Percentiles rank a stretch among this genome's conserved stretches.
Evolutionary conservation across 2,888 invertebrate genomes (phyloP).

Genomic region (Diaphora mendica): DNA sequence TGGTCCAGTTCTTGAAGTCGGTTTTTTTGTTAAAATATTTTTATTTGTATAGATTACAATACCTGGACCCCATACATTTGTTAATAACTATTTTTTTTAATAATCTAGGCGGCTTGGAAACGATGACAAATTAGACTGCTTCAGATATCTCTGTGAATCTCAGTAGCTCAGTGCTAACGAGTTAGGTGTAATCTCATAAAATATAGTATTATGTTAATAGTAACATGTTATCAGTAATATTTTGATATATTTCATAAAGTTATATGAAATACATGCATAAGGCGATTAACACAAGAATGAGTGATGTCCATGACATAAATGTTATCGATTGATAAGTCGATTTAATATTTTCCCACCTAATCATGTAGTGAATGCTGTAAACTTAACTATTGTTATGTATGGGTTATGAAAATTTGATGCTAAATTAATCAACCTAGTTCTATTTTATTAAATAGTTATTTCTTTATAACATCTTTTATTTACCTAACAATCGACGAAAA

Average conservation of each 20-base stretch:
- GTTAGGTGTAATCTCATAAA: neutral
- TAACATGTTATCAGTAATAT: neutral
- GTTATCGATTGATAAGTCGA: conserved; percentile 4
- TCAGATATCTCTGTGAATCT: neutral
- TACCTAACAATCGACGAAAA: neutral
- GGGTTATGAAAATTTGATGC: conserved; percentile 33
- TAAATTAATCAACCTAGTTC: conserved; percentile 31
- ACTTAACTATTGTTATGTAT: conserved; percentile 28
- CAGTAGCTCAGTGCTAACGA: neutral
- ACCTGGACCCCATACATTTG: no score
- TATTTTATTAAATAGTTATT: conserved; percentile 46
- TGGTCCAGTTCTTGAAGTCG: no score
- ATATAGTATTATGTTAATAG: neutral
- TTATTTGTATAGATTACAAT: no score
- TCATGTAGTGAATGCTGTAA: conserved; percentile 49
- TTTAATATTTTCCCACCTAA: conserved; percentile 52
- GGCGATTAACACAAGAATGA: neutral
- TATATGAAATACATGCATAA: neutral
- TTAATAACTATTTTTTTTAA: neutral
- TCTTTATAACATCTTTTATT: conserved; percentile 20
- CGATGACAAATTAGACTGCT: neutral
- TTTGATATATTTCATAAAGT: neutral
- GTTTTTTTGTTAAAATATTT: no score
- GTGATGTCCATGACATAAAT: conserved; percentile 8
- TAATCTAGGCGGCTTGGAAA: neutral